phyloP scores from a whole-genome alignment of 2,797 vertebrate genomes.

The Hemibagrus guttatus region DNA sequence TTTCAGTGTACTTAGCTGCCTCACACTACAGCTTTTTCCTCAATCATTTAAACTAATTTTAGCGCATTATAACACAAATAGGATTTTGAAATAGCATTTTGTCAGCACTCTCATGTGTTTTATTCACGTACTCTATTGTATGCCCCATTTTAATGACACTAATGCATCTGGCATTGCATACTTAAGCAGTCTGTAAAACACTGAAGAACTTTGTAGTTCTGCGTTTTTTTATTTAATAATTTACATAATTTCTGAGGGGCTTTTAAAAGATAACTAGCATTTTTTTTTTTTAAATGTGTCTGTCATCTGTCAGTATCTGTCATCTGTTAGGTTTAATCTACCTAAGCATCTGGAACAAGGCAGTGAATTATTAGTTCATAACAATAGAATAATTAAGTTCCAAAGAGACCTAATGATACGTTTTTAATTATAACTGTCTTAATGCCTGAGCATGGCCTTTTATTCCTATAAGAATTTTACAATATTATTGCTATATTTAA shows the following conservation, averaged over 20 bases:
- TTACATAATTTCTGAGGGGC: background rate
- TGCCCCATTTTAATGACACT: background rate
- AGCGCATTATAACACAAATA: background rate
- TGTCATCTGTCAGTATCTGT: background rate
- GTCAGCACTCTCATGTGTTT: background rate
- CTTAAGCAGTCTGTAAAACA: background rate
- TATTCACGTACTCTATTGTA: background rate
- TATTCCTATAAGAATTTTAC: background rate
- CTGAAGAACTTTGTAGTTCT: background rate
- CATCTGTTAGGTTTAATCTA: background rate
- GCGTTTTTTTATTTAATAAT: background rate
- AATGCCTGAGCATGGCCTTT: constrained; percentile 2
- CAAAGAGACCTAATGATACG: background rate
- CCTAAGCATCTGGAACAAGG: background rate
- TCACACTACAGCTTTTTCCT: background rate
- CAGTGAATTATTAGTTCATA: background rate
- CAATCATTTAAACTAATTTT: background rate
- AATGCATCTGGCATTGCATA: background rate
- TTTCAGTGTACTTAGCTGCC: background rate
- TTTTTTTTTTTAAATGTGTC: background rate
- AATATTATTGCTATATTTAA: background rate
- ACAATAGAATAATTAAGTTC: background rate
- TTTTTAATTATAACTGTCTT: background rate
- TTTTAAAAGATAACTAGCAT: background rate
- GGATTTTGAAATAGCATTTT: background rate